Evolutionary conservation across 2,888 invertebrate genomes (phyloP).

Genomic region (Clitarchus hookeri): DNA sequence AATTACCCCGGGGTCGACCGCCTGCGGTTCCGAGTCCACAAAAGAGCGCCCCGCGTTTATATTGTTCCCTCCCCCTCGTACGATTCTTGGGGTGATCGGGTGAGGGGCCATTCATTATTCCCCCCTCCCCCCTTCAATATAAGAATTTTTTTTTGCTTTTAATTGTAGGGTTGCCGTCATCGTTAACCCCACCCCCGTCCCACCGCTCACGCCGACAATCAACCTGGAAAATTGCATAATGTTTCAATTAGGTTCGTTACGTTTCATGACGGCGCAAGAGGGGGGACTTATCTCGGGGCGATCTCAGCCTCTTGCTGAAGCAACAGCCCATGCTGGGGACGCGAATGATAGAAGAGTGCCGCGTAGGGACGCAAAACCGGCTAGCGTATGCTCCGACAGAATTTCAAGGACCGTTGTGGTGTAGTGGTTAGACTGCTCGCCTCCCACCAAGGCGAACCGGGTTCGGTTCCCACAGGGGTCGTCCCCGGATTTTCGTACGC

Average conservation of each 20-base stretch:
- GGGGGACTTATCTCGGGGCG: neutral
- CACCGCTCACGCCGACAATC: neutral
- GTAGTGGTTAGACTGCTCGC: too few species aligned
- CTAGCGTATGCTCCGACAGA: too few species aligned
- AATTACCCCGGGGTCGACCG: constrained; percentile 14
- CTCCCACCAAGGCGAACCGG: too few species aligned
- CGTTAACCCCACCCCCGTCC: neutral
- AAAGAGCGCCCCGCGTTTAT: neutral
- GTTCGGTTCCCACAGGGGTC: too few species aligned
- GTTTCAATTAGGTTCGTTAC: constrained; percentile 14
- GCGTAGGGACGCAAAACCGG: too few species aligned
- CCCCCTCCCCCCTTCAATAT: neutral
- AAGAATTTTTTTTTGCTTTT: neutral
- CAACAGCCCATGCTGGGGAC: too few species aligned
- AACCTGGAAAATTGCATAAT: neutral
- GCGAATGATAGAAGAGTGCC: too few species aligned
- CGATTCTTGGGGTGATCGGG: neutral
- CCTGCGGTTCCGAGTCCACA: neutral
- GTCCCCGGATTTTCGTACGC: too few species aligned
- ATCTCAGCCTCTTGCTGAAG: neutral
- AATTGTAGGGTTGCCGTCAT: neutral
- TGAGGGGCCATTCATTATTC: neutral
- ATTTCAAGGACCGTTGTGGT: too few species aligned
- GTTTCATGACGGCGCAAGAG: neutral
- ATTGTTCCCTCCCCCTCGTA: too few species aligned